These are phyloP conservation scores for Spinibarbus caldwelli DNA, from an alignment of 2,797 vertebrate genomes.

Conservation along the genomic window DNA sequence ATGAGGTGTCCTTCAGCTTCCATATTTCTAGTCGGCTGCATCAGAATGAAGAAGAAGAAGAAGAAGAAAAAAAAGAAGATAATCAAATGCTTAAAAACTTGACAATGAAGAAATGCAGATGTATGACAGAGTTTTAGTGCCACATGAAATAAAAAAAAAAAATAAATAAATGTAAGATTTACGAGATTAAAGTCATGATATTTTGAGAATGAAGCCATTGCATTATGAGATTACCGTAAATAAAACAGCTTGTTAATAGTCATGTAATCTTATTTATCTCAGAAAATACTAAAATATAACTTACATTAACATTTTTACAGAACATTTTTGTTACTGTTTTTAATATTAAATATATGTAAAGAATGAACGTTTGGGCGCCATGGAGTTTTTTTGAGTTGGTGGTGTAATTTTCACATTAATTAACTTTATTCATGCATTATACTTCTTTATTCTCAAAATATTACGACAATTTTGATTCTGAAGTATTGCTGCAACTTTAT, in stretches of 20 bases:
- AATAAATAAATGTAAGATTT: not conserved
- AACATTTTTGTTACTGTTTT: not conserved
- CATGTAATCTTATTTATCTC: not conserved
- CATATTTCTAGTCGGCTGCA: not conserved
- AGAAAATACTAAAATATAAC: not conserved
- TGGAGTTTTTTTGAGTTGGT: too few species aligned
- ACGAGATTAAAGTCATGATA: not conserved
- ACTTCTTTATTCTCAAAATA: too few species aligned
- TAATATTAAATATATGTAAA: too few species aligned
- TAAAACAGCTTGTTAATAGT: not conserved
- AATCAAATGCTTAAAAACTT: not conserved
- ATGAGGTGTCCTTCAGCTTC: constrained; percentile 31
- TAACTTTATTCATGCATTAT: too few species aligned
- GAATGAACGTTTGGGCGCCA: too few species aligned
- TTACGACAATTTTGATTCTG: too few species aligned
- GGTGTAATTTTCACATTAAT: too few species aligned
- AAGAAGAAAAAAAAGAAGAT: not conserved
- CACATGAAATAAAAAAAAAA: not conserved
- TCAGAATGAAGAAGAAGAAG: not conserved
- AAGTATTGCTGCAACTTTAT: too few species aligned
- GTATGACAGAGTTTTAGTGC: not conserved
- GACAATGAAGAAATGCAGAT: not conserved
- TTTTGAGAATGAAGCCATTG: not conserved
- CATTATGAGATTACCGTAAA: not conserved
- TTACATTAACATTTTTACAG: too few species aligned